phyloP scores from a whole-genome alignment of 2,797 vertebrate species.

The Lagorchestes hirsutus region DNA sequence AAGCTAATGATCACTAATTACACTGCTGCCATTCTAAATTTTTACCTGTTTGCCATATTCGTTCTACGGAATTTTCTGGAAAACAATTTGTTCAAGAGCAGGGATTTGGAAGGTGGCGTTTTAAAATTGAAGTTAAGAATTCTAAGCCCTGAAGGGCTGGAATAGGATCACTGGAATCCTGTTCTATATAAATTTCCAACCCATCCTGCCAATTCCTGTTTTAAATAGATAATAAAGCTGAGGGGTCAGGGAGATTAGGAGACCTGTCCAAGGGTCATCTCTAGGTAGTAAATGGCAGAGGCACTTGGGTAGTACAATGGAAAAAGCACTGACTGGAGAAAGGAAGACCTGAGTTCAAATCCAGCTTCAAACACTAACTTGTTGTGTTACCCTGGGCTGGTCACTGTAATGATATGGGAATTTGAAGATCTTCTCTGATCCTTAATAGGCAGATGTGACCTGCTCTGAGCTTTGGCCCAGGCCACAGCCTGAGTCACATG shows the following conservation, averaged over 20 bases:
- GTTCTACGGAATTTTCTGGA: not conserved
- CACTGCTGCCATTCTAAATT: not conserved
- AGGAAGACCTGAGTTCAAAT: not conserved
- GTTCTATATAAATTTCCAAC: not conserved
- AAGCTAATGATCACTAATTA: not conserved
- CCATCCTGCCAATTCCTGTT: not conserved
- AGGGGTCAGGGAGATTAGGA: not conserved
- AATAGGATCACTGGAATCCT: not conserved
- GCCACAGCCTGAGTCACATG: no score
- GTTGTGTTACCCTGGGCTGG: not conserved
- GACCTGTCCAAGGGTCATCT: not conserved
- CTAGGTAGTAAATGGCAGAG: not conserved
- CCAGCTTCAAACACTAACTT: not conserved
- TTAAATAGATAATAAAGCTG: not conserved
- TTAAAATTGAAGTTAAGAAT: not conserved
- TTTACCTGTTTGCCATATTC: not conserved
- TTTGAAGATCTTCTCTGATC: no score
- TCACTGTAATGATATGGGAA: not conserved
- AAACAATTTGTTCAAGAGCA: not conserved
- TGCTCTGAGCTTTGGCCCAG: no score
- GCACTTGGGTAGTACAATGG: not conserved
- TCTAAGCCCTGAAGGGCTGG: not conserved
- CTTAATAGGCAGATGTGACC: no score
- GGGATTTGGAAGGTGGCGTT: not conserved
- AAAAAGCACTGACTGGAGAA: not conserved